phyloP scores from a whole-genome alignment of 2,888 invertebrate species.

The Cotesia congregata region DNA sequence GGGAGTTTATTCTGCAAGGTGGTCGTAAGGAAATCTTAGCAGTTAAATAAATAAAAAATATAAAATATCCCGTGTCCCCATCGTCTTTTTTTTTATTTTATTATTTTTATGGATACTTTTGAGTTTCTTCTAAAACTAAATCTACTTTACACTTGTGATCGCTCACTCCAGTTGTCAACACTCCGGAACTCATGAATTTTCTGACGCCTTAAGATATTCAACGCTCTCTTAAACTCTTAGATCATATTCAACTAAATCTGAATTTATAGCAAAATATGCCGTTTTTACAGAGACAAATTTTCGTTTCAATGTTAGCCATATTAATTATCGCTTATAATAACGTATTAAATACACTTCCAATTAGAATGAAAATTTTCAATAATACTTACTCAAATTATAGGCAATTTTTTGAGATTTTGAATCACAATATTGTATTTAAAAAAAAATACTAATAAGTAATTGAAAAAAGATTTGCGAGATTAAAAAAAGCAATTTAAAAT shows the following conservation, averaged over 20 bases:
- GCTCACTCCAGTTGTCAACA: conserved; percentile 33
- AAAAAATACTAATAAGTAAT: too few relatives aligned
- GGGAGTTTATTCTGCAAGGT: conserved; percentile 25
- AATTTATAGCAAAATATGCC: background rate
- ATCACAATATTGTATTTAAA: too few relatives aligned
- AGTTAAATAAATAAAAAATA: background rate
- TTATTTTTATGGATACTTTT: conserved; percentile 5
- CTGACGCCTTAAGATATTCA: conserved; percentile 9
- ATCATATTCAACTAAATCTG: background rate
- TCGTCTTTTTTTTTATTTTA: background rate
- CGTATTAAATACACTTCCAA: too few relatives aligned
- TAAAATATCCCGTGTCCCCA: conserved; percentile 3
- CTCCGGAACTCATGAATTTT: conserved; percentile 22
- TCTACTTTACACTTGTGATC: conserved; percentile 15
- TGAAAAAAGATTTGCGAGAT: too few relatives aligned
- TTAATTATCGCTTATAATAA: too few relatives aligned
- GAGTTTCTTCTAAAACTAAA: conserved; percentile 8
- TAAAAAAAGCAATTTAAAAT: too few relatives aligned
- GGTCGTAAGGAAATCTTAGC: conserved; percentile 6
- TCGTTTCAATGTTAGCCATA: too few relatives aligned
- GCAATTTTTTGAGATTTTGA: too few relatives aligned
- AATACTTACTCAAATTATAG: too few relatives aligned
- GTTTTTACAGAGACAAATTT: background rate
- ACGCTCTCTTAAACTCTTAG: background rate
- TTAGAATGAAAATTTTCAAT: too few relatives aligned